Evolutionary conservation across 2,888 invertebrate species (phyloP).

Genomic region (Perithous albicinctus): DNA sequence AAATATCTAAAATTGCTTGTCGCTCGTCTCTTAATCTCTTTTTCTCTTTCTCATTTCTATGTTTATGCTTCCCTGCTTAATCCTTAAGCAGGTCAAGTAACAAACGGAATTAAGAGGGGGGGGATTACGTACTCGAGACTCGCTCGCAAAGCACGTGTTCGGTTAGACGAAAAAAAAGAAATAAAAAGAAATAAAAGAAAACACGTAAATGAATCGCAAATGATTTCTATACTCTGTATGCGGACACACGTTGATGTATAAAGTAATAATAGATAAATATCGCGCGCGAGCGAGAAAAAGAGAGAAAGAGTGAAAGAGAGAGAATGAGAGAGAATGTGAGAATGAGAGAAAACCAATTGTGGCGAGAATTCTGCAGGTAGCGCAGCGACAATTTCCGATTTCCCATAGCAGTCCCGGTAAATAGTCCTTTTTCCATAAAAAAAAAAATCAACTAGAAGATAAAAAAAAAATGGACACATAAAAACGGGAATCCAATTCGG

Average conservation of each 20-base stretch:
- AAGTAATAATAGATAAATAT: slow-evolving; percentile 71
- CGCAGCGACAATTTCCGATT: neutral
- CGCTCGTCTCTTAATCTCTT: slow-evolving; percentile 39
- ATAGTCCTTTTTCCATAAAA: neutral
- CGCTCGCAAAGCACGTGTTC: slow-evolving; percentile 44
- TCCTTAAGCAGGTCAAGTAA: slow-evolving; percentile 34
- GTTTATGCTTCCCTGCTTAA: slow-evolving; percentile 42
- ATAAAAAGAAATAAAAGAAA: no score
- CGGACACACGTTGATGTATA: slow-evolving; percentile 76
- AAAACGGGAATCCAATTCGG: neutral
- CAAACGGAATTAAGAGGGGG: neutral
- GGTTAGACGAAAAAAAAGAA: slow-evolving; percentile 14
- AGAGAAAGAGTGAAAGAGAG: slow-evolving; percentile 47
- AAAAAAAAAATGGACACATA: neutral
- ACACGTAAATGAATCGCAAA: slow-evolving; percentile 55
- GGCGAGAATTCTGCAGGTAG: slow-evolving; percentile 59
- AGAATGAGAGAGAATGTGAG: slow-evolving; percentile 35
- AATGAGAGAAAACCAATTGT: slow-evolving; percentile 38
- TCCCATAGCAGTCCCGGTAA: slow-evolving; percentile 3
- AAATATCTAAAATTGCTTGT: slow-evolving; percentile 25
- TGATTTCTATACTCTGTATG: slow-evolving; percentile 72
- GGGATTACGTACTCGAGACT: slow-evolving; percentile 47
- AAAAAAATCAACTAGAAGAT: neutral
- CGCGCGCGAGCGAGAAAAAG: slow-evolving; percentile 59
- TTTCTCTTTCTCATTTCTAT: slow-evolving; percentile 32